These are phyloP conservation scores for Nycticorax nycticorax DNA, from an alignment of 2,113 vertebrate species.

Conservation along the genomic window DNA sequence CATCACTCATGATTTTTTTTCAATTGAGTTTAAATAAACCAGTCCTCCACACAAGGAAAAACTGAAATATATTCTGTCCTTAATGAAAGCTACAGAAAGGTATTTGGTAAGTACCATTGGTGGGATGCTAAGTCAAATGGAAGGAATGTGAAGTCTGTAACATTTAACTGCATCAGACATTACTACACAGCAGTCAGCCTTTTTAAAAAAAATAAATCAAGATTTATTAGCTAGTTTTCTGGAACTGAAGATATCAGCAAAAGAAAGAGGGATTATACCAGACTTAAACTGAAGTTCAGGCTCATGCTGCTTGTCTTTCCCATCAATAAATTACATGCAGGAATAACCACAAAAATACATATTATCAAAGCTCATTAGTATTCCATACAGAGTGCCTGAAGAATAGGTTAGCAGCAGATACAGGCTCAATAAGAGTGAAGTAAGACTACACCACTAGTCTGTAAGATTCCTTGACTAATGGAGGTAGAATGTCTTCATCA, in stretches of 20 bases:
- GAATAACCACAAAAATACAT: neutral
- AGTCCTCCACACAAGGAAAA: neutral
- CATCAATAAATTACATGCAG: neutral
- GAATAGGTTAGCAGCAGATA: neutral
- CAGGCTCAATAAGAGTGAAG: neutral
- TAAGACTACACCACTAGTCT: neutral
- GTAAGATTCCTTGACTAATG: neutral
- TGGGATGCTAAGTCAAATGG: neutral
- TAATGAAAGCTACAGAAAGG: neutral
- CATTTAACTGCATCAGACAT: neutral
- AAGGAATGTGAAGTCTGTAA: neutral
- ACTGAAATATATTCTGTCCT: neutral
- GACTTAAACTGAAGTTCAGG: neutral
- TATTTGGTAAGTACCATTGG: neutral
- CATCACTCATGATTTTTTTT: neutral
- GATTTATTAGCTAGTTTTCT: neutral
- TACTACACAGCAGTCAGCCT: neutral
- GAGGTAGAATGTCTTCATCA: neutral
- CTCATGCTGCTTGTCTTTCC: neutral
- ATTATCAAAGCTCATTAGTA: neutral
- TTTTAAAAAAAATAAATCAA: neutral
- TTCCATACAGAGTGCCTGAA: neutral
- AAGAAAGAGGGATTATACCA: neutral
- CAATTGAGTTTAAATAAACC: neutral
- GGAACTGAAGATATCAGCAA: neutral